A percentile compares a stretch with the other conserved stretches of the same genome.
Conservation (phyloP, 1,140 invertebrate genomes). For the Lethrus apterus region DNA sequence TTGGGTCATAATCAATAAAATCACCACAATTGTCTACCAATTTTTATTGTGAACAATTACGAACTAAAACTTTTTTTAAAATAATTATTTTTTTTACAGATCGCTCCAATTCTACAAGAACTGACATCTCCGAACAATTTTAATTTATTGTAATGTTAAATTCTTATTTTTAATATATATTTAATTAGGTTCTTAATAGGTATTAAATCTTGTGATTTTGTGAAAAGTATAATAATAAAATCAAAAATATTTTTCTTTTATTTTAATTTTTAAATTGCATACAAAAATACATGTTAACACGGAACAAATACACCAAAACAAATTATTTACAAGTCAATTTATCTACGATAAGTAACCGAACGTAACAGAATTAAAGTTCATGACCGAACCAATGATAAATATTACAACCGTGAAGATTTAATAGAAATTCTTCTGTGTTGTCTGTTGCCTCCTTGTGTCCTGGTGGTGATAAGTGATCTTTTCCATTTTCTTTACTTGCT, state of each 20-base stretch:
- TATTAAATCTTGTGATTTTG: neutral
- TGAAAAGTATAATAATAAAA: neutral
- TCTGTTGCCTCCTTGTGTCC: slow-evolving; percentile 17
- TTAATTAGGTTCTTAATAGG: too few species aligned
- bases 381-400: slow-evolving; percentile 40
- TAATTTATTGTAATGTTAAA: neutral
- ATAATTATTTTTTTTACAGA: slow-evolving; percentile 5
- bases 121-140: slow-evolving; percentile 14
- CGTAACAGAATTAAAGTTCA: neutral
- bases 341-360: too few species aligned
- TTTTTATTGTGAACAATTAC: too few species aligned
- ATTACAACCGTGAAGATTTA: slow-evolving; percentile 46
- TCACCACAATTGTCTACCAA: too few species aligned
- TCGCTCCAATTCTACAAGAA: slow-evolving; percentile 7
- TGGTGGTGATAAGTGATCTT: slow-evolving; percentile 18
- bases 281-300: neutral
- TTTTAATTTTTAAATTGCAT: neutral
- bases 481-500: neutral
- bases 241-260: slow-evolving; percentile 2
- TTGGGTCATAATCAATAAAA: neutral
- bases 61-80: neutral
- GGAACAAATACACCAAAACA: neutral
- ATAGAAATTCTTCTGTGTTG: slow-evolving; percentile 41
- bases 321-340: neutral
- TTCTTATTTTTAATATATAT: neutral